Base-by-base conservation (phyloP, 2,113 vertebrate species). In the Atractosteus spatula region DNA sequence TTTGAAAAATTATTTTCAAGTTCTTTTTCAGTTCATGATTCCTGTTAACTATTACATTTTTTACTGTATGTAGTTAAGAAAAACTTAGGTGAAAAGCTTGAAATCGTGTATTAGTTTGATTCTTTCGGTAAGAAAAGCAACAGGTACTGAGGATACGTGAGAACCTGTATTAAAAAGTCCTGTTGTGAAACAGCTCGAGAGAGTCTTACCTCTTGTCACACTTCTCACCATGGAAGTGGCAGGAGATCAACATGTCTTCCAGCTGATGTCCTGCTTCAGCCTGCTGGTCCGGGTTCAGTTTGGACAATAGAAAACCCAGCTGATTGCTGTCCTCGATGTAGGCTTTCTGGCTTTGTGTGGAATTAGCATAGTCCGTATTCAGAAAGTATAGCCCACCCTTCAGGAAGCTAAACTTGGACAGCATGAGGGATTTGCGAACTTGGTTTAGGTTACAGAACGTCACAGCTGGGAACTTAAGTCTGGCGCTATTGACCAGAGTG, bases 361-460 rank as follows among this genome's bases (percentile, higher is more conserved):
- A 41, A 29, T 64, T 64, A 13, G 62, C 14, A 62, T n/a, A 41
- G 62, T 41, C 14, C n/a, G 17, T 29, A 47, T 71, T 55, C 3
- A 62, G 29, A 11, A 73, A 59, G 3, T 59, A 45, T 10, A 77
- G 51, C 8, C 71, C 13, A 43, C 70, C 57, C 41, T 45, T 45
- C 7, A 77, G 62, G 64, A 42, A 59, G 11, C 70, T 41, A 44
- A 74, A 74, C 56, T 74, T 74, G 8, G 76, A 77, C 66, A 71
- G 73, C 13, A 77, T 55, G 17, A 74, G 68, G 29, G 76, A 77
- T 56, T 54, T 74, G 29, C 76, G 72, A 42, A 72, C 71, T 8
- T 71, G 71, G 68, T 74, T 77, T 44, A 77, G 76, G 42, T 77
- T 77, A 55, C 76, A 77, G 55, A 77, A 71, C n/a, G 76, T 77